phyloP scores from a whole-genome alignment of 2,888 invertebrate species.

The Hyposoter dolosus region DNA sequence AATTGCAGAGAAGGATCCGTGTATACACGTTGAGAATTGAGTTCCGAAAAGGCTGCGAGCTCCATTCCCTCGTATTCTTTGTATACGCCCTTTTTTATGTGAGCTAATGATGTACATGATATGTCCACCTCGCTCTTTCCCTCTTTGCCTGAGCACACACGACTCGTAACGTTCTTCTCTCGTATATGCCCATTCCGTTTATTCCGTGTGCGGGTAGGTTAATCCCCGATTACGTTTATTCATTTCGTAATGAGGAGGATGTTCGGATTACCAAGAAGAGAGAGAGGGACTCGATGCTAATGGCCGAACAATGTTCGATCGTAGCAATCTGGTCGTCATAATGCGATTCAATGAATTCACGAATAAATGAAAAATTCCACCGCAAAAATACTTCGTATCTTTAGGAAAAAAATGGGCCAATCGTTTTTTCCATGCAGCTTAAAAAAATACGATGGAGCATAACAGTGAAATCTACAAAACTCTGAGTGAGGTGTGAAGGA shows the following conservation, averaged over 20 bases:
- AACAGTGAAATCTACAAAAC: background rate
- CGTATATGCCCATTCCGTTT: conserved; percentile 29
- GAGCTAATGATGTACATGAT: conserved; percentile 5
- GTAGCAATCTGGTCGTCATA: conserved; percentile 29
- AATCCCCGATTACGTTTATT: conserved; percentile 70
- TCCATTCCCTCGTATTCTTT: background rate
- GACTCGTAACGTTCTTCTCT: conserved; percentile 31
- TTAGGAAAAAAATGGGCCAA: too few species aligned
- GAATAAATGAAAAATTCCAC: conserved; percentile 4
- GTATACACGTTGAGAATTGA: conserved; percentile 6
- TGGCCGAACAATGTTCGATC: conserved; percentile 60
- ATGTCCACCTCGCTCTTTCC: conserved; percentile 16
- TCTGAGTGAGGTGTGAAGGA: background rate
- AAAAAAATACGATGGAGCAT: background rate
- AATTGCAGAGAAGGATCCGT: conserved; percentile 44
- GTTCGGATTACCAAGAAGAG: conserved; percentile 54
- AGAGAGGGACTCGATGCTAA: conserved; percentile 39
- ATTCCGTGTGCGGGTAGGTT: conserved; percentile 55
- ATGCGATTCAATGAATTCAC: conserved; percentile 8
- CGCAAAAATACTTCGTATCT: background rate
- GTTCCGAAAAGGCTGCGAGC: background rate
- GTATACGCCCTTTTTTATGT: background rate
- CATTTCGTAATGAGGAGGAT: conserved; percentile 68
- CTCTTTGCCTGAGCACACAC: conserved; percentile 24
- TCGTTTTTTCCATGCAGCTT: background rate